A percentile compares a stretch with the other conserved stretches of the same genome.
Evolutionary conservation across 2,888 invertebrate species (phyloP).

Genomic region (Malacosoma neustria): DNA sequence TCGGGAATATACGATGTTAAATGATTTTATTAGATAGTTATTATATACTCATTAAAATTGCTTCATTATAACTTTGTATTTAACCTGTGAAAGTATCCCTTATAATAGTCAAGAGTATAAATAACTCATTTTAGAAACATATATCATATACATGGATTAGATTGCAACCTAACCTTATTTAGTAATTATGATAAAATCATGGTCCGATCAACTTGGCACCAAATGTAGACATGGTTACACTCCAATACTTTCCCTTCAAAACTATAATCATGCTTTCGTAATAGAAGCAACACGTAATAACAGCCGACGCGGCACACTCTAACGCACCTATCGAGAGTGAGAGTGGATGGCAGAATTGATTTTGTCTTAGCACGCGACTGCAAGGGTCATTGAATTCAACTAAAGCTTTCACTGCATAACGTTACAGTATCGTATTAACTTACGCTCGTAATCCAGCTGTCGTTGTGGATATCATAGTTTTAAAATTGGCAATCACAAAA

Average conservation of each 20-base stretch:
- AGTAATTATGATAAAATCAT: background rate
- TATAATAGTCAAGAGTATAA: too few species aligned
- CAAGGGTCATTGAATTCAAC: constrained; percentile 45
- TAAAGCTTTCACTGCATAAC: constrained; percentile 42
- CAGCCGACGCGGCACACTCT: constrained; percentile 18
- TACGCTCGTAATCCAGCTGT: background rate
- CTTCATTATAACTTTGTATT: too few species aligned
- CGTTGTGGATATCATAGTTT: too few species aligned
- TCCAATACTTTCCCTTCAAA: constrained; percentile 58
- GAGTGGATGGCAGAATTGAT: constrained; percentile 57
- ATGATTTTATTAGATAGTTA: too few species aligned
- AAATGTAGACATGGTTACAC: background rate
- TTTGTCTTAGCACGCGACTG: constrained; percentile 58
- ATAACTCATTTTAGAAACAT: too few species aligned
- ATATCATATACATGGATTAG: too few species aligned
- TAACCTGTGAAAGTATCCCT: too few species aligned
- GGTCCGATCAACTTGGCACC: background rate
- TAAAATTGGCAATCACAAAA: too few species aligned
- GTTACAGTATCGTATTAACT: background rate
- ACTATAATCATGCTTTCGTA: constrained; percentile 46
- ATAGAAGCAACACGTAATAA: constrained; percentile 48
- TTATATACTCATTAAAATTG: too few species aligned
- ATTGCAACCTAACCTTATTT: too few species aligned
- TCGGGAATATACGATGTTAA: too few species aligned
- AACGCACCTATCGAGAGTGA: constrained; percentile 48